Percentiles rank a stretch among this genome's conserved stretches.
Conservation (phyloP, 1,140 invertebrate species). For the Heliconius himera region DNA sequence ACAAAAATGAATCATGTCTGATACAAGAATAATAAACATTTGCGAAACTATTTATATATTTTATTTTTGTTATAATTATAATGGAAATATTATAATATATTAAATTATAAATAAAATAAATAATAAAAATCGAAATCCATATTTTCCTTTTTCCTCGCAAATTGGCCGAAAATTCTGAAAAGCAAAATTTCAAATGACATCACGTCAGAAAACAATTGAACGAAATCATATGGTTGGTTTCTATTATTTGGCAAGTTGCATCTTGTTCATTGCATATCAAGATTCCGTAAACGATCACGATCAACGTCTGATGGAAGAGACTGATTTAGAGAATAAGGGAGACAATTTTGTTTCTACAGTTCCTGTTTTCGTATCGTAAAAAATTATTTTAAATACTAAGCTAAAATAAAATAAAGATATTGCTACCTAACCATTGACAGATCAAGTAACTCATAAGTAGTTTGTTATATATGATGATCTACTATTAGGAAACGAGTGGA, state of each 20-base stretch:
- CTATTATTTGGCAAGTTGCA: constrained; percentile 71
- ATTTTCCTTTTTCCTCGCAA: neutral
- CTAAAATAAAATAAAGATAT: constrained; percentile 13
- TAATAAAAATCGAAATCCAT: neutral
- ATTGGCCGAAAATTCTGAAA: constrained; percentile 42
- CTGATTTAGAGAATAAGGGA: constrained; percentile 62
- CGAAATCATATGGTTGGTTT: constrained; percentile 74
- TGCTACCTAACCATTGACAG: neutral
- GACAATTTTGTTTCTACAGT: constrained; percentile 10
- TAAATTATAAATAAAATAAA: neutral
- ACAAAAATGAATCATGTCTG: neutral
- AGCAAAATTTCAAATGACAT: constrained; percentile 62
- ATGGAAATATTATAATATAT: neutral
- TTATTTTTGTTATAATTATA: neutral
- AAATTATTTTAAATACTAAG: neutral
- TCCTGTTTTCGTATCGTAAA: constrained; percentile 2
- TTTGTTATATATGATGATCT: neutral
- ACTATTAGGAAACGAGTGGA: constrained; percentile 14
- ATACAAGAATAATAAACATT: neutral
- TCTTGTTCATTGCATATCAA: constrained; percentile 59
- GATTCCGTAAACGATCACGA: constrained; percentile 54
- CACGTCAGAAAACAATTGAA: constrained; percentile 74
- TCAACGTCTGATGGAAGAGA: constrained; percentile 48
- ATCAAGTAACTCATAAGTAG: constrained; percentile 10
- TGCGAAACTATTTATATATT: neutral